Evolutionary conservation across 2,888 invertebrate species (phyloP).

Genomic region (Zhuqinia jingwanae): DNA sequence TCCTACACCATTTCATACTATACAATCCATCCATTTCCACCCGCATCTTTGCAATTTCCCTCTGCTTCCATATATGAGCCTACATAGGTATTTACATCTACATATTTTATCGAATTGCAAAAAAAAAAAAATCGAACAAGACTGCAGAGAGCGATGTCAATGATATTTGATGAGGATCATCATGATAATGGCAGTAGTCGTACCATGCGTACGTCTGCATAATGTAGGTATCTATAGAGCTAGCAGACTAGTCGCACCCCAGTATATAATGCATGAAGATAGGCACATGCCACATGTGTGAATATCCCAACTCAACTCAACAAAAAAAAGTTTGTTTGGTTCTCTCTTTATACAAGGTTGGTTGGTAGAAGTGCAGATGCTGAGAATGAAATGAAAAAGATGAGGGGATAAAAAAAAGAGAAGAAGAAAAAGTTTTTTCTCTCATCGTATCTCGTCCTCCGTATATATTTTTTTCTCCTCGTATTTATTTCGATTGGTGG

Average conservation of each 20-base stretch:
- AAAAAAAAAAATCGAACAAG: constrained; percentile 26
- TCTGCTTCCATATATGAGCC: too few species aligned
- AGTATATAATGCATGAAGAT: constrained; percentile 6
- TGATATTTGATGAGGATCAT: too few species aligned
- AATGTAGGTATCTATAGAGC: neutral
- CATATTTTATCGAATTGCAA: constrained; percentile 31
- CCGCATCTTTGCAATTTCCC: too few species aligned
- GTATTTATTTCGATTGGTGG: constrained; percentile 65
- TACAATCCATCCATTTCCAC: too few species aligned
- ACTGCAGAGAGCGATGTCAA: neutral
- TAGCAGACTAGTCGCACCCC: neutral
- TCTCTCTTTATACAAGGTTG: too few species aligned
- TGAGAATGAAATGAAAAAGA: neutral
- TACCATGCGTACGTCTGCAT: neutral
- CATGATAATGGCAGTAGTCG: neutral
- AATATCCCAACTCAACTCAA: too few species aligned
- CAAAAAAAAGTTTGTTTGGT: constrained; percentile 28
- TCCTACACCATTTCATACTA: too few species aligned
- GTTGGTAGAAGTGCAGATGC: too few species aligned
- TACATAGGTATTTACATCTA: too few species aligned
- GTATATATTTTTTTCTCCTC: constrained; percentile 52
- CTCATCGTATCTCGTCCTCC: constrained; percentile 23
- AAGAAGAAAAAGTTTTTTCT: constrained; percentile 13
- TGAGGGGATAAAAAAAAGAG: neutral
- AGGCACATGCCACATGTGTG: neutral